Percentiles rank a stretch among this genome's conserved stretches.
Conservation (phyloP, 2,797 vertebrate genomes). For the Epinephelus malabaricus region DNA sequence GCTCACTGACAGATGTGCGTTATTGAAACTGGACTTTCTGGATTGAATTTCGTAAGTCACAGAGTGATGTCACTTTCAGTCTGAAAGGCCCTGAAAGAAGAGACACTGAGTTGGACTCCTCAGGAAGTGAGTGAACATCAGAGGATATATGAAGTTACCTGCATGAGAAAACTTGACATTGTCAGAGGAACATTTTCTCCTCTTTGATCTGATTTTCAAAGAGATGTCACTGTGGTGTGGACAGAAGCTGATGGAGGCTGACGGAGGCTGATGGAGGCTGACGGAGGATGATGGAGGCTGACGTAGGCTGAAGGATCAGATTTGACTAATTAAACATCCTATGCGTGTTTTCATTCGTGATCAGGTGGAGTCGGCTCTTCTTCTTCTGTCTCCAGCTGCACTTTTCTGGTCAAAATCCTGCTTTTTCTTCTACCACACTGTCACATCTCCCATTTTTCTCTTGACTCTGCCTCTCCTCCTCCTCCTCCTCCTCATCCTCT, state of each 20-base stretch:
- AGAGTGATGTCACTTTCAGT: too few species aligned
- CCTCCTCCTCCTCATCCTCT: not conserved
- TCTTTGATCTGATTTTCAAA: conserved; percentile 21
- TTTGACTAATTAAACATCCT: not conserved
- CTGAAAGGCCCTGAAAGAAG: too few species aligned
- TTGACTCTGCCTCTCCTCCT: conserved; percentile 2
- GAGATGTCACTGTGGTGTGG: not conserved
- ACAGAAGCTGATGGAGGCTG: not conserved
- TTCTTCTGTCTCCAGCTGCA: not conserved
- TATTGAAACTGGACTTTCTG: too few species aligned
- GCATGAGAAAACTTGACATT: not conserved
- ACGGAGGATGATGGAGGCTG: conserved; percentile 1
- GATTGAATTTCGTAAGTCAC: too few species aligned
- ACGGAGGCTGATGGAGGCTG: not conserved
- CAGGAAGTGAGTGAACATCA: too few species aligned
- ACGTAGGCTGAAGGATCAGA: not conserved
- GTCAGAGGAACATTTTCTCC: not conserved
- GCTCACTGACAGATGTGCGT: too few species aligned
- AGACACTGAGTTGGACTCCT: too few species aligned
- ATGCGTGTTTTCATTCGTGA: not conserved
- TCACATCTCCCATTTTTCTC: conserved; percentile 3
- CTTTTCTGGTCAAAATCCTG: not conserved
- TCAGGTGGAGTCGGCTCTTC: not conserved
- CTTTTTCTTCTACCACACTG: not conserved
- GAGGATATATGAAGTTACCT: not conserved